Evolutionary conservation across 2,888 invertebrate genomes (phyloP), one percentile per base, ranked within the genome.

Genomic region (Xestoiulus laeticollis): DNA sequence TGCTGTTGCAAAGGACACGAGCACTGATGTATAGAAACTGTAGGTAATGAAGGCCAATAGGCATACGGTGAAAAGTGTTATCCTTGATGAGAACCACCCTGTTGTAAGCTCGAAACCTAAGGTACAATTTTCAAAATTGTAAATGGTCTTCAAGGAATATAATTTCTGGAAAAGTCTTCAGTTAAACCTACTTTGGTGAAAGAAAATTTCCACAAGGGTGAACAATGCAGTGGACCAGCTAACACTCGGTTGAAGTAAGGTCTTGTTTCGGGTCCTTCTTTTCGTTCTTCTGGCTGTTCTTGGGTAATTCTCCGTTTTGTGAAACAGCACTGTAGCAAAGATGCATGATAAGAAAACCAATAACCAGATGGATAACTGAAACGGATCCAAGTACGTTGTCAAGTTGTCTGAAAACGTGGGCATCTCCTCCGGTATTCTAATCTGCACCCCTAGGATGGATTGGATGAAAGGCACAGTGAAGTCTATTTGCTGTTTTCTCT

Each of bases 111-210:
- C 26, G 14, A 68, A 68, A 68, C 68, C 68, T 68, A 14, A 8
- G 3, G 26, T 12, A 68, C 26, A 26, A 68, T 68, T 26, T 26
- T 68, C 10, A 26, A 26, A 68, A 26, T 26, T 68, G 68, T 6
- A 6, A 59, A n/a, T 19, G 14, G n/a, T 59, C n/a, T n/a, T n/a
- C n/a, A n/a, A n/a, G n/a, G 4, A 26, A 4, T 5, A 12, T 12
- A 8, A 26, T 68, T 6, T 26, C 0, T 68, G 26, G 68, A 26
- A 26, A 68, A 10, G 22, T 68, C 26, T 68, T 10, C n/a, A n/a
- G n/a, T 59, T 68, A 6, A 68, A 22, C 68, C 14, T 68, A 68
- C 68, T 68, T 68, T 68, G 68, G 68, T 68, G 68, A 26, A 68
- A 26, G 68, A 26, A 68, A 68, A 68, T 68, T 68, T 12, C 68